Percentiles rank a stretch among this genome's conserved stretches.
These are phyloP conservation scores for Micropterix aruncella DNA, from an alignment of 2,888 invertebrate genomes.

Conservation along the genomic window DNA sequence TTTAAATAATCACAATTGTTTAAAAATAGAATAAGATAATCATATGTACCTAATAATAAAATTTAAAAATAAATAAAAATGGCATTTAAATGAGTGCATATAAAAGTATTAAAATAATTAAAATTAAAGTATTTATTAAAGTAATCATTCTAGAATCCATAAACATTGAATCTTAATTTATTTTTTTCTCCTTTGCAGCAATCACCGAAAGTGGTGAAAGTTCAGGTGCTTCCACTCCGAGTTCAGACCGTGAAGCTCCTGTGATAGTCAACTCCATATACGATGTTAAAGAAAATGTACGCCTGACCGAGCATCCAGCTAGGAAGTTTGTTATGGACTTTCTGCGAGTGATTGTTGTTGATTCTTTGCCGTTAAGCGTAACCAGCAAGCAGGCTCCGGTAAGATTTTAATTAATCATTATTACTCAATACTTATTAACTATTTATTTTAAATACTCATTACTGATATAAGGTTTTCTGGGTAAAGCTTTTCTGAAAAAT, in stretches of 20 bases:
- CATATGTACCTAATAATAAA: too few relatives aligned
- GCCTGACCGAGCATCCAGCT: constrained; percentile 63
- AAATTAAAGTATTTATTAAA: too few relatives aligned
- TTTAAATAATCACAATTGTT: too few relatives aligned
- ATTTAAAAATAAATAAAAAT: too few relatives aligned
- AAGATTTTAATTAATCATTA: constrained; percentile 1
- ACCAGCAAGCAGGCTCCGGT: constrained; percentile 65
- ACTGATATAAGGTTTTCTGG: too few relatives aligned
- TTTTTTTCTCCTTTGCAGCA: constrained; percentile 15
- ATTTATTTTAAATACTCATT: too few relatives aligned
- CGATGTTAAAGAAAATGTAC: constrained; percentile 13
- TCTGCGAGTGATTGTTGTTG: constrained; percentile 82
- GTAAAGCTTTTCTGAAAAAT: too few relatives aligned
- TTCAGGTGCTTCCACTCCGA: constrained; percentile 69
- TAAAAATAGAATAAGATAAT: too few relatives aligned
- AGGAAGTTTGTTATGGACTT: constrained; percentile 90
- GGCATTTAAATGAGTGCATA: too few relatives aligned
- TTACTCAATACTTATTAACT: background rate
- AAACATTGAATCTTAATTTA: too few relatives aligned
- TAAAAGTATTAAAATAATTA: too few relatives aligned
- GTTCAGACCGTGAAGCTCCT: constrained; percentile 40
- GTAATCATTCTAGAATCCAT: too few relatives aligned
- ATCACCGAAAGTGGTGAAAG: constrained; percentile 54
- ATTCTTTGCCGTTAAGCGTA: constrained; percentile 76
- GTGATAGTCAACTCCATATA: constrained; percentile 30